These are phyloP conservation scores for Porites lutea DNA, from an alignment of 64 coral and sea anemone species.

Conservation along the genomic window DNA sequence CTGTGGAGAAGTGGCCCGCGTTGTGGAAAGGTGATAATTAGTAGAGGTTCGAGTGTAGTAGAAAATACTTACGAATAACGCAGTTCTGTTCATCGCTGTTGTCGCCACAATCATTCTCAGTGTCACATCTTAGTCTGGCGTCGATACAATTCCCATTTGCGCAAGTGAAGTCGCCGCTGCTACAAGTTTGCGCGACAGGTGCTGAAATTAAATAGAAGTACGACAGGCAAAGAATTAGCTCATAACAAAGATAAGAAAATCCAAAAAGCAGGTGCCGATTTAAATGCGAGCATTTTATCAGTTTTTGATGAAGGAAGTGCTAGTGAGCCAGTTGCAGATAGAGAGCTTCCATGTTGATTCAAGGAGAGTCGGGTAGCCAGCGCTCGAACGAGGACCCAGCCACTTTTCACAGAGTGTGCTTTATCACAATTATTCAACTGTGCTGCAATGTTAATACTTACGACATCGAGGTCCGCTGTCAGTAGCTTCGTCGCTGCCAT, in stretches of 20 bases:
- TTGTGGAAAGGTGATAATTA: neutral
- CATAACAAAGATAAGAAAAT: too few species aligned
- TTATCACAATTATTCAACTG: neutral
- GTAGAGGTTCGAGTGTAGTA: too few species aligned
- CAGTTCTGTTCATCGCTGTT: slow-evolving; percentile 77
- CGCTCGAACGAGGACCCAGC: too few species aligned
- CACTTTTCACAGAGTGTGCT: too few species aligned
- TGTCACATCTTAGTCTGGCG: slow-evolving; percentile 53
- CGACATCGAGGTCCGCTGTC: slow-evolving; percentile 53
- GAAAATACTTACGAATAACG: neutral
- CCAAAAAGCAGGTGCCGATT: neutral
- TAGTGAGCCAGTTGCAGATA: too few species aligned
- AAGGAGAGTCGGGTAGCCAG: too few species aligned
- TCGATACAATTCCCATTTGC: slow-evolving; percentile 56
- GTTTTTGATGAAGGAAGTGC: too few species aligned
- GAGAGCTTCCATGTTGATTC: too few species aligned
- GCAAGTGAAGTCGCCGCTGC: slow-evolving; percentile 56
- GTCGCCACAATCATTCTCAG: slow-evolving; percentile 78
- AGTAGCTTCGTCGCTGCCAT: slow-evolving; percentile 66
- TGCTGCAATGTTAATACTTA: slow-evolving; percentile 22
- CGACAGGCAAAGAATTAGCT: neutral
- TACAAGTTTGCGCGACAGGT: slow-evolving; percentile 24
- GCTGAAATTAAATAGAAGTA: neutral
- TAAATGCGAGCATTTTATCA: too few species aligned
- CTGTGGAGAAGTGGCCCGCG: too few species aligned